Evolutionary conservation across 1,140 invertebrate genomes (phyloP), one percentile per base, ranked within the genome.

Genomic region (Drosophila sucinea): DNA sequence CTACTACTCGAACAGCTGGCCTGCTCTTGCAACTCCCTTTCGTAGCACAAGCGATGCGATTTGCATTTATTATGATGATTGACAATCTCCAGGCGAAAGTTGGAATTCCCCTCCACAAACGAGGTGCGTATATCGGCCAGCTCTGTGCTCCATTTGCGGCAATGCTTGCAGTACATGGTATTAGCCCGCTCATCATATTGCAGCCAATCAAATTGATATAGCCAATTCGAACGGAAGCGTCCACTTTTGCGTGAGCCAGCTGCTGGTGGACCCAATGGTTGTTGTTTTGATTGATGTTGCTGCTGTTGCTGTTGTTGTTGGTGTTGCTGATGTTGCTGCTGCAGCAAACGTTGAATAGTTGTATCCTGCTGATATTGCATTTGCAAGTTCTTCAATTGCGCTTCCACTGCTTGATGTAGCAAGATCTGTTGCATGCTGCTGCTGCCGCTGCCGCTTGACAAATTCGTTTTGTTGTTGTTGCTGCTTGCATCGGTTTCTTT

Each of bases 31-130:
- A 90, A 74, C 82, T 94, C 93, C 0, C 93, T 81, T 51, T 94
- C 92, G 54, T 91, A 91, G 77, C 95, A 96, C 61, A 95, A 83
- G 71, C 94, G 93, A 82, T 96, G 95, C n/a, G 95, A 95, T 90
- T 96, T 96, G 83, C 95, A 95, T 83, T 95, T 95, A 91, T 96
- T 95, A 83, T 96, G 95, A 91, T 96, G 95, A 90, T 96, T 96
- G 25, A 96, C 94, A 77, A 96, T 96, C 92, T 96, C 95, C 35
- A 95, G 92, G 63, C 95, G 93, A 92, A 96, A 96, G 90, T 96
- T 96, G 32, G 94, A 94, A 79, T 95, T 96, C n/a, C 95, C 95
- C 73, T 95, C 94, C 3, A 95, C 95, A 79, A 96, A 96, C 1
- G 95, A 96, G 25, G 95, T 96, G 60, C 95, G 93, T 81, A 95